phyloP scores from a whole-genome alignment of 2,888 invertebrate genomes.

The Aphidius colemani region DNA sequence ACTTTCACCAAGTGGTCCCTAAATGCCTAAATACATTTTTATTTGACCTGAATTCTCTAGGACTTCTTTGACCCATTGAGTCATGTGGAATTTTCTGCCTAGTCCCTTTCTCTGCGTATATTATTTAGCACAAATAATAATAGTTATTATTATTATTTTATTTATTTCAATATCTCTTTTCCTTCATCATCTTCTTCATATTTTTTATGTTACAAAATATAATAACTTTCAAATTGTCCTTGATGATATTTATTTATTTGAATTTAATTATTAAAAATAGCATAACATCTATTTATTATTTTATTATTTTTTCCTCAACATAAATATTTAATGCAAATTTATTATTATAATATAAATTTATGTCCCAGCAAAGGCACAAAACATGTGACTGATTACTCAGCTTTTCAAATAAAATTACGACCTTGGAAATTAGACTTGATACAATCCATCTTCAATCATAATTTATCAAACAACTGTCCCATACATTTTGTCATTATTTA shows the following conservation, averaged over 20 bases:
- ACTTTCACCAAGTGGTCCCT: constrained; percentile 43
- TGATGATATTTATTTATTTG: constrained; percentile 29
- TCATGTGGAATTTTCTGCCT: constrained; percentile 25
- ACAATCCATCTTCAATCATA: constrained; percentile 21
- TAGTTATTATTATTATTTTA: constrained; percentile 24
- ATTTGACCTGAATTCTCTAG: constrained; percentile 42
- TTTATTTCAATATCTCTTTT: constrained; percentile 12
- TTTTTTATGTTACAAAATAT: constrained; percentile 10
- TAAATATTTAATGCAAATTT: constrained; percentile 27
- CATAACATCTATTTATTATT: constrained; percentile 22
- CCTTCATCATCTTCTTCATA: constrained; percentile 7
- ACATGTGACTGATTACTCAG: constrained; percentile 46
- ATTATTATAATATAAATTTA: constrained; percentile 24
- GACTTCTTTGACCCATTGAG: constrained; percentile 34
- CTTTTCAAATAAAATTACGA: constrained; percentile 46
- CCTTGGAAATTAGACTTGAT: constrained; percentile 42
- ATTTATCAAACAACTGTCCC: constrained; percentile 30
- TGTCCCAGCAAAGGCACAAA: constrained; percentile 36
- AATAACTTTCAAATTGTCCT: constrained; percentile 11
- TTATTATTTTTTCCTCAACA: constrained; percentile 12
- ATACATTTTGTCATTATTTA: constrained; percentile 15
- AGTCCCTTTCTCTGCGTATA: constrained; percentile 32
- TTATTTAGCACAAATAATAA: constrained; percentile 32
- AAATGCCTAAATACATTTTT: constrained; percentile 36
- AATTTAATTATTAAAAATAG: constrained; percentile 20